Conservation (phyloP, 2,113 vertebrate genomes). For the Trachemys scripta region DNA sequence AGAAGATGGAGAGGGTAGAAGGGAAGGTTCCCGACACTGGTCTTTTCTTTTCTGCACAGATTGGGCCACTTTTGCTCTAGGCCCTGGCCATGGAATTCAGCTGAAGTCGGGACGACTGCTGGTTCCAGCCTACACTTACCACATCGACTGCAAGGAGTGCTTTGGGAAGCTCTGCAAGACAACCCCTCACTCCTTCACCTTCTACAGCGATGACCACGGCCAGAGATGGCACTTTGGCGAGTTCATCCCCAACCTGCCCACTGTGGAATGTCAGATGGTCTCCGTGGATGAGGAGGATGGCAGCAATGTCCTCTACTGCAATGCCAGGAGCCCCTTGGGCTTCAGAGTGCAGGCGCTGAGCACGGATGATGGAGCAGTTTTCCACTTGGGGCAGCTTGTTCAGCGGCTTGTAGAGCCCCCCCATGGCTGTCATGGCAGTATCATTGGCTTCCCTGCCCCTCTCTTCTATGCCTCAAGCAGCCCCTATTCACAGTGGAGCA, state of each 20-base stretch:
- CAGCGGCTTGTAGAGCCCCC: slow-evolving; percentile 86
- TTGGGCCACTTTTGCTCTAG: slow-evolving; percentile 95
- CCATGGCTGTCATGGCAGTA: slow-evolving; percentile 92
- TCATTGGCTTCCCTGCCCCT: slow-evolving; percentile 90
- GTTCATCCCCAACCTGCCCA: slow-evolving; percentile 87
- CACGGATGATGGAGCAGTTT: slow-evolving; percentile 84
- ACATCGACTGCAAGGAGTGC: slow-evolving; percentile 90
- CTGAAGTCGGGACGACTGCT: slow-evolving; percentile 90
- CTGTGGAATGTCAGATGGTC: slow-evolving; percentile 94
- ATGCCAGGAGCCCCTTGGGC: slow-evolving; percentile 90
- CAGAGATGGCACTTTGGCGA: slow-evolving; percentile 87
- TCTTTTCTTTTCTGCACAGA: slow-evolving; percentile 71
- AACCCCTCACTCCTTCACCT: slow-evolving; percentile 89
- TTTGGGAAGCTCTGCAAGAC: slow-evolving; percentile 91
- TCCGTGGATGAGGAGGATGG: slow-evolving; percentile 88
- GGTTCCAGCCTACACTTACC: slow-evolving; percentile 93
- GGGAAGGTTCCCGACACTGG: not conserved
- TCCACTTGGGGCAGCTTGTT: slow-evolving; percentile 89
- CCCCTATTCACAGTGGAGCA: rapidly evolving
- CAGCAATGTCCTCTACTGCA: slow-evolving; percentile 89
- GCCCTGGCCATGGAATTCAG: slow-evolving; percentile 94
- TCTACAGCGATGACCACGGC: slow-evolving; percentile 94
- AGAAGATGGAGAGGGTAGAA: not conserved
- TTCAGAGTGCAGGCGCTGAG: slow-evolving; percentile 93
- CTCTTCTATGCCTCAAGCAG: not conserved